Conservation (phyloP, 2,113 vertebrate genomes). For the Oreotragus oreotragus region DNA sequence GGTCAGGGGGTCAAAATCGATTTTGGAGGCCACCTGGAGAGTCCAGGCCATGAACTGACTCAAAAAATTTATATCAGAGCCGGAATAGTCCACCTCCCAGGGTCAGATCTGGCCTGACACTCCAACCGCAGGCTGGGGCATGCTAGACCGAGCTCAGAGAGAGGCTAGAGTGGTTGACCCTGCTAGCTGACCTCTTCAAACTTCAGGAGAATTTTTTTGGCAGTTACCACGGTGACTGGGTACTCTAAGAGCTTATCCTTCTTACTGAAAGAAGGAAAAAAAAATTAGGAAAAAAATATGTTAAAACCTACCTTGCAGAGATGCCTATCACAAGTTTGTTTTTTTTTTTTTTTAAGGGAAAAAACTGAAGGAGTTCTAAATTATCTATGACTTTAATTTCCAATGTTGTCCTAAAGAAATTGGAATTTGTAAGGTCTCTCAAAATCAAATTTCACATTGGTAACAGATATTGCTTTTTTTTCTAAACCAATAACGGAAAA, state of each 20-base stretch:
- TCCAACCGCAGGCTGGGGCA: constrained; percentile 81
- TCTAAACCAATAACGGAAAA: neutral
- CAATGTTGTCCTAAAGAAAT: neutral
- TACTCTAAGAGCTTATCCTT: constrained; percentile 95
- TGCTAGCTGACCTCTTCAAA: constrained; percentile 98
- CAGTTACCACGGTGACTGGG: constrained; percentile 99
- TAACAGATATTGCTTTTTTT: neutral
- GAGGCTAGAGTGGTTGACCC: constrained; percentile 92
- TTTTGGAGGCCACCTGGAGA: constrained; percentile 99
- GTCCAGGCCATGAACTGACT: constrained; percentile 96
- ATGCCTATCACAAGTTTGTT: constrained; percentile 56
- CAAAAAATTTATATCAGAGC: constrained; percentile 97
- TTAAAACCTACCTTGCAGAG: constrained; percentile 79
- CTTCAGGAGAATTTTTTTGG: constrained; percentile 99
- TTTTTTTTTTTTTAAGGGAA: neutral
- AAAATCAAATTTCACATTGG: neutral
- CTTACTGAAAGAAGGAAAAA: constrained; percentile 85
- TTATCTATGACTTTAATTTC: constrained; percentile 37
- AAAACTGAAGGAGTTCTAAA: constrained; percentile 54
- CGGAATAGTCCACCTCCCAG: constrained; percentile 88
- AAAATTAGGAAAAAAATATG: constrained; percentile 75
- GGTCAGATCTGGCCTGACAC: constrained; percentile 81
- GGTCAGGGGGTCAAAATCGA: constrained; percentile 97
- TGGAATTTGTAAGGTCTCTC: constrained; percentile 13
- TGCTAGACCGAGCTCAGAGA: constrained; percentile 82